Evolutionary conservation across 2,797 vertebrate genomes (phyloP).

Genomic region (Gymnodraco acuticeps): DNA sequence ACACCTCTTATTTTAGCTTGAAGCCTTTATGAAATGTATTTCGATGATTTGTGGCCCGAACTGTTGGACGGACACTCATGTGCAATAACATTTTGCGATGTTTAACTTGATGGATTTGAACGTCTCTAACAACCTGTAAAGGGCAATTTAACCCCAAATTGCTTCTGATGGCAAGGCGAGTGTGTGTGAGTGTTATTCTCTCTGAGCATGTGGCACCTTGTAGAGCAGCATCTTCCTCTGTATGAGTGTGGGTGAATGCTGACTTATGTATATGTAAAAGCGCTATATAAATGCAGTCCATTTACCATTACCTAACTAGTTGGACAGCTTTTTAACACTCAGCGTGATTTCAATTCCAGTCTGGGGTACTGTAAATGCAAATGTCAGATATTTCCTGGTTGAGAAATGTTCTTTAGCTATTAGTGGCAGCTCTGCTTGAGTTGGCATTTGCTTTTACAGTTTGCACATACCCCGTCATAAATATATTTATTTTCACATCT

Average conservation of each 20-base stretch:
- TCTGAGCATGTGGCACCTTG: too few species aligned
- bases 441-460: neutral
- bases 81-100: neutral
- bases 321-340: neutral
- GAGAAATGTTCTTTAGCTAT: neutral
- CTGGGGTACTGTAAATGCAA: neutral
- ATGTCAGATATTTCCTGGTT: neutral
- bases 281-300: too few species aligned
- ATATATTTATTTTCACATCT: neutral
- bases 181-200: too few species aligned
- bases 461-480: rapidly evolving
- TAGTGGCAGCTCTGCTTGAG: too few species aligned
- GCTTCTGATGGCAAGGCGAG: too few species aligned
- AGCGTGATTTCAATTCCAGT: neutral
- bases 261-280: too few species aligned
- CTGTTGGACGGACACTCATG: too few species aligned
- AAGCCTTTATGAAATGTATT: neutral
- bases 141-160: too few species aligned
- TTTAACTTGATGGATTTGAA: neutral
- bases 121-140: neutral
- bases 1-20: neutral
- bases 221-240: too few species aligned
- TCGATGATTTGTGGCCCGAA: neutral
- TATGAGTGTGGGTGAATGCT: too few species aligned
- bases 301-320: neutral